These are phyloP conservation scores for Bombus superbus DNA, from an alignment of 1,140 invertebrate genomes.

Conservation along the genomic window DNA sequence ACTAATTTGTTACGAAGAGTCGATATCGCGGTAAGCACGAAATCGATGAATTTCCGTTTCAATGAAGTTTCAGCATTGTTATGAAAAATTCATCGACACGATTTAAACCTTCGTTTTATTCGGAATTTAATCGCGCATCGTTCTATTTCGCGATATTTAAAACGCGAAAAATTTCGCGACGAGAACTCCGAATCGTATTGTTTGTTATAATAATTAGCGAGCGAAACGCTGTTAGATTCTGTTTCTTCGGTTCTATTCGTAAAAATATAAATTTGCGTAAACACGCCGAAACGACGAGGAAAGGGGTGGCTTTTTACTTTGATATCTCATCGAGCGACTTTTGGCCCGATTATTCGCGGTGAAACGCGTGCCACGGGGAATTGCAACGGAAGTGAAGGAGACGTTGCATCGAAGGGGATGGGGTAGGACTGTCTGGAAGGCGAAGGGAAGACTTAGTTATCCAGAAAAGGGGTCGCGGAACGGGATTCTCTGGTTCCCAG, in stretches of 20 bases:
- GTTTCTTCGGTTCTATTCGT: no score
- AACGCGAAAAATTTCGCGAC: no score
- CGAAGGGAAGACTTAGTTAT: slow-evolving; percentile 68
- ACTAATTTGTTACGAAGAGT: no score
- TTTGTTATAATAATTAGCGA: no score
- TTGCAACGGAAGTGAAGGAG: slow-evolving; percentile 14
- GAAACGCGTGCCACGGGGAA: slow-evolving; percentile 29
- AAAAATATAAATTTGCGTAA: rapidly evolving
- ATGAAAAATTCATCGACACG: no score
- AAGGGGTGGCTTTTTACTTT: not conserved
- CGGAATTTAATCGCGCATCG: no score
- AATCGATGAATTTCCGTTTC: no score
- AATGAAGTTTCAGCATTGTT: no score
- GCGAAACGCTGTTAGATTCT: not conserved
- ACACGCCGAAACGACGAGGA: not conserved
- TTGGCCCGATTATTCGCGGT: slow-evolving; percentile 60
- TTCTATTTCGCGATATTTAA: no score
- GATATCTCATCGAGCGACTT: not conserved
- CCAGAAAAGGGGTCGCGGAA: slow-evolving; percentile 54
- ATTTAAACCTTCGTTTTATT: no score
- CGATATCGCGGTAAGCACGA: no score
- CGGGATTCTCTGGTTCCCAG: slow-evolving; percentile 60
- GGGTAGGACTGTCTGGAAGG: slow-evolving; percentile 49
- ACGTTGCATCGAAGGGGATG: slow-evolving; percentile 13
- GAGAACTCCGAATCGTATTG: no score